phyloP scores from a whole-genome alignment of 2,797 vertebrate species.

The Phataginus tricuspis region DNA sequence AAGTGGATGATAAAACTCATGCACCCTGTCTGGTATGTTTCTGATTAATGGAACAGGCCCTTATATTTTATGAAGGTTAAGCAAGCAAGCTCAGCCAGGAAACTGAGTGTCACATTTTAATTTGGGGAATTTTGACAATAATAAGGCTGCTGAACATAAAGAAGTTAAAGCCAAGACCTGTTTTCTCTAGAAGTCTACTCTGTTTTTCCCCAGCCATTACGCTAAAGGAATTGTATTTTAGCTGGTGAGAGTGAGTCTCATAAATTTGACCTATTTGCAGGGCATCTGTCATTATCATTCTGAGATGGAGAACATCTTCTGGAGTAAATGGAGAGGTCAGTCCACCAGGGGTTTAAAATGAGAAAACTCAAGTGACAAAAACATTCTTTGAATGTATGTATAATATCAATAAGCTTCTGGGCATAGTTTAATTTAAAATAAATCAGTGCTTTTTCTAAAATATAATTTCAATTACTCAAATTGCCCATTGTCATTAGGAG shows the following conservation, averaged over 20 bases:
- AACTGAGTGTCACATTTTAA: slow-evolving; percentile 76
- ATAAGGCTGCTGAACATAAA: slow-evolving; percentile 70
- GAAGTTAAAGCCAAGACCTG: slow-evolving; percentile 56
- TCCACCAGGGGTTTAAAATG: slow-evolving; percentile 60
- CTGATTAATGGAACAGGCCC: slow-evolving; percentile 80
- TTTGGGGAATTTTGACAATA: slow-evolving; percentile 75
- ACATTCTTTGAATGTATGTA: slow-evolving; percentile 28
- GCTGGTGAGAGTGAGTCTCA: slow-evolving; percentile 34
- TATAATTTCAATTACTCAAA: slow-evolving; percentile 68
- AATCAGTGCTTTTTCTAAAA: slow-evolving; percentile 58
- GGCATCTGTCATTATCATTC: slow-evolving; percentile 66
- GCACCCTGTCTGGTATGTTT: slow-evolving; percentile 66
- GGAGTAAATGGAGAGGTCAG: slow-evolving; percentile 55
- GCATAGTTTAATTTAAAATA: slow-evolving; percentile 65
- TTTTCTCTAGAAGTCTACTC: slow-evolving; percentile 41
- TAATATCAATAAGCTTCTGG: slow-evolving; percentile 44
- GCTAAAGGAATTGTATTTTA: slow-evolving; percentile 27
- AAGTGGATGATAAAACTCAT: slow-evolving; percentile 79
- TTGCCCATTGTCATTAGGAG: neutral
- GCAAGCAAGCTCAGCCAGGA: slow-evolving; percentile 72
- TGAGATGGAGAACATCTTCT: neutral
- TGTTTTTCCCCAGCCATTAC: slow-evolving; percentile 35
- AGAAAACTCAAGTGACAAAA: slow-evolving; percentile 28
- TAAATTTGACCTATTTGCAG: slow-evolving; percentile 66
- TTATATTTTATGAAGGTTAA: slow-evolving; percentile 81